Evolutionary conservation across 2,797 vertebrate genomes (phyloP).

Genomic region (Diplodus sargus): DNA sequence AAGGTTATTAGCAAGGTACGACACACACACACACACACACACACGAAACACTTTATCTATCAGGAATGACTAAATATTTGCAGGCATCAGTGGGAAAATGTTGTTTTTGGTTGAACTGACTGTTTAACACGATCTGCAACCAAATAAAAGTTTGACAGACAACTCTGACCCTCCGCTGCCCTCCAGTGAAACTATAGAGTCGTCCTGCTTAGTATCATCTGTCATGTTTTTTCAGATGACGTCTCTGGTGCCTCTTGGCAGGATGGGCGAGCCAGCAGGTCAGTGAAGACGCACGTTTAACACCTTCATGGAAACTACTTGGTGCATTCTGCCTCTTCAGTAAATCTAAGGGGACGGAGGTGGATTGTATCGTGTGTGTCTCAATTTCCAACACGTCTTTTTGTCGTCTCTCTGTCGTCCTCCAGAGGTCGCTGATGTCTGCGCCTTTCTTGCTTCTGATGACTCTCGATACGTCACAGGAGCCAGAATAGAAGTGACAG

Average conservation of each 20-base stretch:
- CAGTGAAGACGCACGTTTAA: constrained; percentile 23
- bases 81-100: too few relatives aligned
- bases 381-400: not conserved
- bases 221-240: constrained; percentile 79
- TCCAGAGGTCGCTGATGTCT: constrained; percentile 91
- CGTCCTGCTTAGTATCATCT: too few relatives aligned
- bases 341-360: too few relatives aligned
- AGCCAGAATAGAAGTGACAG: constrained; percentile 90
- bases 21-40: not conserved
- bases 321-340: too few relatives aligned
- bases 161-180: not conserved
- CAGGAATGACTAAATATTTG: not conserved
- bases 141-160: too few relatives aligned
- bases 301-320: not conserved
- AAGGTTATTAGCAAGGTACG: constrained; percentile 88
- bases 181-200: not conserved
- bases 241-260: constrained; percentile 85
- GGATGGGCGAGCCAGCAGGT: constrained; percentile 88
- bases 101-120: too few relatives aligned
- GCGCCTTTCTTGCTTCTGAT: constrained; percentile 91
- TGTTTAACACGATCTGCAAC: too few relatives aligned
- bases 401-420: constrained; percentile 9
- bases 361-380: too few relatives aligned
- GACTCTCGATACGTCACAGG: constrained; percentile 92
- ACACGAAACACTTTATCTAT: not conserved